phyloP scores from a whole-genome alignment of 2,113 vertebrate species.

The Hyaena hyaena region DNA sequence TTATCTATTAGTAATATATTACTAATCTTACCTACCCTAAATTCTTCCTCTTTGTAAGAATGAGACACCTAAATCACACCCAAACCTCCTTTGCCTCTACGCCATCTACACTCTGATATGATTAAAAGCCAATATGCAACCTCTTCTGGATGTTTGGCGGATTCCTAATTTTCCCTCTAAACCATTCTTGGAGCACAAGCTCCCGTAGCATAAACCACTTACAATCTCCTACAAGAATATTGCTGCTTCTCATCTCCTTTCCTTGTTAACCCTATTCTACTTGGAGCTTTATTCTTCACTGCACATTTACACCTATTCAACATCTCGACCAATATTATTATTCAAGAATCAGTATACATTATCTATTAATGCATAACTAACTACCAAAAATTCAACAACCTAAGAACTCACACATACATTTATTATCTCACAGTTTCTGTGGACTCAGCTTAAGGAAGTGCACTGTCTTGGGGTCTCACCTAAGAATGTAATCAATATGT shows the following conservation, averaged over 20 bases:
- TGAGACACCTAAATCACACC: conserved; percentile 53
- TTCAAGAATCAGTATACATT: background rate
- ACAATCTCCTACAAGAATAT: background rate
- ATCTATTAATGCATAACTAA: background rate
- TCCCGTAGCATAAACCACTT: background rate
- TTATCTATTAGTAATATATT: conserved; percentile 28
- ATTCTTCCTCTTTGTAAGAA: conserved; percentile 21
- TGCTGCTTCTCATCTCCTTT: background rate
- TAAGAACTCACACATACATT: background rate
- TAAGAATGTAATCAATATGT: background rate
- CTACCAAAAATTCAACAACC: background rate
- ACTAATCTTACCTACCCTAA: conserved; percentile 33
- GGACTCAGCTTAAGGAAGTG: rapidly evolving
- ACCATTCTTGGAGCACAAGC: background rate
- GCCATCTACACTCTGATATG: background rate
- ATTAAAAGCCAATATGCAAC: conserved; percentile 51
- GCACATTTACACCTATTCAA: background rate
- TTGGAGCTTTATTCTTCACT: background rate
- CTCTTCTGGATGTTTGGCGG: background rate
- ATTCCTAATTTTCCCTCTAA: background rate
- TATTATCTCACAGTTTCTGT: background rate
- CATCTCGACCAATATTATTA: background rate
- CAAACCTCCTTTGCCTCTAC: background rate
- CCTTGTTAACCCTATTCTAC: background rate
- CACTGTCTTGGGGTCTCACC: background rate